A percentile compares a stretch with the other conserved stretches of the same genome.
These are phyloP conservation scores for Meloidogyne exigua DNA, from an alignment of 1,140 invertebrate genomes.

Conservation along the genomic window DNA sequence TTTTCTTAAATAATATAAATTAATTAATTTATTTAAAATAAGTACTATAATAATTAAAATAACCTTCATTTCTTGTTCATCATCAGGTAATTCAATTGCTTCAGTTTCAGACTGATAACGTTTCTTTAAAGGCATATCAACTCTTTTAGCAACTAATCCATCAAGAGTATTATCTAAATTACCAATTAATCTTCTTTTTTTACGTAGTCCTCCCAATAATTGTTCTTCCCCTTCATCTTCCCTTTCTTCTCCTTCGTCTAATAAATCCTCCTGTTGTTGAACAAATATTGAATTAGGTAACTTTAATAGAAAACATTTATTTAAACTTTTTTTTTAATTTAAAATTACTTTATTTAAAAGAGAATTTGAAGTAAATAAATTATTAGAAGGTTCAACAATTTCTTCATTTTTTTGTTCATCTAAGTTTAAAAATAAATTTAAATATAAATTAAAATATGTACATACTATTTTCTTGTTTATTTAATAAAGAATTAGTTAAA, in stretches of 20 bases:
- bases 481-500: neutral
- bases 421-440: no score
- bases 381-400: neutral
- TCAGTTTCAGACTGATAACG: slow-evolving; percentile 59
- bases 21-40: neutral
- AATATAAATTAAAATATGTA: neutral
- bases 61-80: slow-evolving; percentile 61
- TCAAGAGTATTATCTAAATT: slow-evolving; percentile 60
- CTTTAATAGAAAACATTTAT: neutral
- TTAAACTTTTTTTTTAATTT: no score
- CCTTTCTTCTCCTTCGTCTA: neutral
- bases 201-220: slow-evolving; percentile 18
- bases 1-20: slow-evolving; percentile 44
- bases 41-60: neutral
- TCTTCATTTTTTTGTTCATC: neutral
- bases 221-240: neutral
- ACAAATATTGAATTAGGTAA: neutral
- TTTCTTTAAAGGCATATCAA: slow-evolving; percentile 56
- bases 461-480: neutral
- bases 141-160: slow-evolving; percentile 59
- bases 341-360: neutral
- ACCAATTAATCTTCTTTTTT: slow-evolving; percentile 49
- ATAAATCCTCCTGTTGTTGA: neutral
- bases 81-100: slow-evolving; percentile 62
- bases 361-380: neutral